Evolutionary conservation across 64 coral and sea anemone species (phyloP).

Genomic region (Montipora foliosa): DNA sequence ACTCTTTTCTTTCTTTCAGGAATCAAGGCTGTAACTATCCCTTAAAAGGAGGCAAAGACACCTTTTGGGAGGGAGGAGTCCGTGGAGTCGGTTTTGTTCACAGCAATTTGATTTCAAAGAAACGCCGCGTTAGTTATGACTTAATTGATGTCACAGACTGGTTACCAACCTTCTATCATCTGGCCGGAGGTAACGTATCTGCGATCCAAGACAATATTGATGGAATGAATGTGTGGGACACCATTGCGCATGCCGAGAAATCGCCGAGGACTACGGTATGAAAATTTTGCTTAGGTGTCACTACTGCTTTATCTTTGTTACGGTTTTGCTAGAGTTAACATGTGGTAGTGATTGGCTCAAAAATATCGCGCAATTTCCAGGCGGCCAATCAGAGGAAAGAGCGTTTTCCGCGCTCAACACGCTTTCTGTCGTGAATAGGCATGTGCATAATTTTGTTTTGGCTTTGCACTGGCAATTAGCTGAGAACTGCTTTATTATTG

Average conservation of each 20-base stretch:
- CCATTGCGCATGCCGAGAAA: conserved; percentile 71
- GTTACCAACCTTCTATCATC: conserved; percentile 98
- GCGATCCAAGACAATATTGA: conserved; percentile 71
- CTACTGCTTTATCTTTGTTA: not conserved
- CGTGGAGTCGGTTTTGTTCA: conserved; percentile 94
- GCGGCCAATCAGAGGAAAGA: too few species aligned
- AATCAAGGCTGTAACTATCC: conserved; percentile 98
- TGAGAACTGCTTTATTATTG: too few species aligned
- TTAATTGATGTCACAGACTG: conserved; percentile 95
- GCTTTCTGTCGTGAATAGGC: too few species aligned
- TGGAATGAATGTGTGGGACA: conserved; percentile 92
- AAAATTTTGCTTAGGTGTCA: not conserved
- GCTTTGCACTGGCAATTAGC: too few species aligned
- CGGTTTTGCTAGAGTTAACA: too few species aligned
- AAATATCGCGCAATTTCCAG: too few species aligned
- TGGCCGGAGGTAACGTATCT: conserved; percentile 87
- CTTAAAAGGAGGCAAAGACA: conserved; percentile 93
- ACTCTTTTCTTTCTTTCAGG: conserved; percentile 8
- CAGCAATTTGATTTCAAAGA: conserved; percentile 85
- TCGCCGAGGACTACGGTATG: conserved; percentile 84
- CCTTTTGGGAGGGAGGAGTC: conserved; percentile 99
- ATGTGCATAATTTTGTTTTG: not conserved
- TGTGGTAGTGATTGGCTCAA: too few species aligned
- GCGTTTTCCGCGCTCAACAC: too few species aligned
- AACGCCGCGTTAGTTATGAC: conserved; percentile 88